These are phyloP conservation scores for Paraplagusia blochii DNA, from an alignment of 2,113 vertebrate genomes.

Conservation along the genomic window DNA sequence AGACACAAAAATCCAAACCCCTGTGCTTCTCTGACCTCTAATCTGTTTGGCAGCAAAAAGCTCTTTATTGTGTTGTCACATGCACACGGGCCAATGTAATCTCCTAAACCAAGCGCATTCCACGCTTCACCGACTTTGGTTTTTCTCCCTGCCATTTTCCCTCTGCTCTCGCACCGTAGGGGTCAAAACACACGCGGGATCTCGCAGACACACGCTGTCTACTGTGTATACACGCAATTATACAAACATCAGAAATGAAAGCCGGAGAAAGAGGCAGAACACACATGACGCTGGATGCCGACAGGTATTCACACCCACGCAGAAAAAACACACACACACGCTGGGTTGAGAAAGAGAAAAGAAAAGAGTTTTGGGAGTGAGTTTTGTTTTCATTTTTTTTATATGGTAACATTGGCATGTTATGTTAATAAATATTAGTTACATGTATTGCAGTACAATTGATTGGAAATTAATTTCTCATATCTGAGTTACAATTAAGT, in stretches of 20 bases:
- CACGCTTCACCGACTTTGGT: conserved; percentile 38
- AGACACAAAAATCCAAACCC: conserved; percentile 32
- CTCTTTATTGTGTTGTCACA: conserved; percentile 41
- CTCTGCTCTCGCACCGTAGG: conserved; percentile 27
- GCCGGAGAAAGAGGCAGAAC: neutral
- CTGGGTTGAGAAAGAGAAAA: conserved; percentile 31
- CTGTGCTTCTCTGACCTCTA: conserved; percentile 44
- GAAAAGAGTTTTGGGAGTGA: conserved; percentile 22
- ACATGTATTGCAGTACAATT: too few relatives aligned
- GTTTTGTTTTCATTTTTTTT: conserved; percentile 21
- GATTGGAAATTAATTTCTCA: too few relatives aligned
- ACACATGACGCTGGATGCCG: conserved; percentile 27
- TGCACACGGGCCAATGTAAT: conserved; percentile 48
- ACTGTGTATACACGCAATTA: conserved; percentile 13
- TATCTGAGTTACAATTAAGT: too few relatives aligned
- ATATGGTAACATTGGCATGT: conserved; percentile 39
- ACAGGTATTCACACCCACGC: conserved; percentile 52
- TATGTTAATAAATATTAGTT: too few relatives aligned
- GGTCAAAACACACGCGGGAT: conserved; percentile 47
- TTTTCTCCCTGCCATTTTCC: conserved; percentile 43
- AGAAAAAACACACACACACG: conserved; percentile 47
- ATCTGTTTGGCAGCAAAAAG: conserved; percentile 43
- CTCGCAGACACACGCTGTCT: conserved; percentile 23
- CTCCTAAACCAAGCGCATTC: conserved; percentile 54
- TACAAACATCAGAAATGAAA: conserved; percentile 11